Evolutionary conservation across 2,797 vertebrate species (phyloP), one percentile per base, ranked within the genome.

Genomic region (Peromyscus nudipes): DNA sequence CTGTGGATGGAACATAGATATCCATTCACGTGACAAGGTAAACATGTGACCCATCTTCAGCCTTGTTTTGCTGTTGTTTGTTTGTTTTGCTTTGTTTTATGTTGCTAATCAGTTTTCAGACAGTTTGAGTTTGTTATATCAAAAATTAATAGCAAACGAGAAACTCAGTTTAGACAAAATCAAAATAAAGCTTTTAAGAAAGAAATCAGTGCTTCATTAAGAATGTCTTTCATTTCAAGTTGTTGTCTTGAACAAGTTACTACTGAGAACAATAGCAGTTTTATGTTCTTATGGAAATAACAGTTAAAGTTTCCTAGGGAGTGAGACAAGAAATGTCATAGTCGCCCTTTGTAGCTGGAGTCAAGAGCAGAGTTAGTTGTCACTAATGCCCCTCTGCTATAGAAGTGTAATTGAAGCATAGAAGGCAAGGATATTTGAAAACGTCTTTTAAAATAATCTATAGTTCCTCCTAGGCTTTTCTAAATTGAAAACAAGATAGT

Each of bases 401-500:
- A 91, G 37, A 86, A 94, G 29, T 89, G n/a, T 62, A 95, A 96
- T 40, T 85, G 93, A 94, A 96, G 12, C 19, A 83, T 37, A 90
- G 25, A 76, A 81, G 19, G 11, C 60, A 92, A 60, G 93, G 46
- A 67, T 90, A 40, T 94, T 94, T 89, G 76, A 91, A 96, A 69
- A n/a, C 34, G 52, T 86, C 77, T 93, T 90, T 96, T 80, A 65
- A 93, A 94, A 96, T 88, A 90, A 91, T 84, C 84, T 96, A 90
- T 52, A 96, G 37, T 77, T 83, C 85, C 43, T 95, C 14, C 64
- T 77, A 93, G 90, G 88, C 64, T 96, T 95, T 94, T 97, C 71
- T 91, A 91, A 93, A 94, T 96, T 96, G 92, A 95, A 97, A 97
- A 94, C 73, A 96, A 96, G 37, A 64, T 88, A 46, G 55, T 75